phyloP scores from a whole-genome alignment of 2,888 invertebrate genomes.

The Dyspetes luteomarginatus region DNA sequence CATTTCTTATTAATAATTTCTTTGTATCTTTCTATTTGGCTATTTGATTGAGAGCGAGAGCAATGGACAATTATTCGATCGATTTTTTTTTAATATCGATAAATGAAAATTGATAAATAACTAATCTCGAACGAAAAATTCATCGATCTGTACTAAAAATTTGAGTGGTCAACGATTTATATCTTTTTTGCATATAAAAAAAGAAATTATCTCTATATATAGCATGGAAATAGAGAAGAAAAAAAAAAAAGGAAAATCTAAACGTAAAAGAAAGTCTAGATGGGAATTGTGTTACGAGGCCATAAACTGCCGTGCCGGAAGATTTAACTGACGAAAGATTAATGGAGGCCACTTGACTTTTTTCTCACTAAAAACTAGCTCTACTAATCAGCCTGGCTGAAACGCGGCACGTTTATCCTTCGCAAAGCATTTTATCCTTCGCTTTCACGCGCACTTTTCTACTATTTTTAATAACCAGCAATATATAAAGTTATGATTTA shows the following conservation, averaged over 20 bases:
- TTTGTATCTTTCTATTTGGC: background rate
- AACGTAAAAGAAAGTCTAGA: constrained; percentile 30
- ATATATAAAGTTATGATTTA: too few species aligned
- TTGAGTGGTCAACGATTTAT: background rate
- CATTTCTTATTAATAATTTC: background rate
- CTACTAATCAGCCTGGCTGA: constrained; percentile 39
- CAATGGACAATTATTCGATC: too few species aligned
- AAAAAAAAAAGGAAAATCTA: constrained; percentile 4
- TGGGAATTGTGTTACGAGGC: constrained; percentile 59
- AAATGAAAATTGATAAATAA: background rate
- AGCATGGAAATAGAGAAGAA: background rate
- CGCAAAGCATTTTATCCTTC: constrained; percentile 63
- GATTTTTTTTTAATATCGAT: too few species aligned
- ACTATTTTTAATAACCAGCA: background rate
- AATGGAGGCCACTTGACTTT: constrained; percentile 60
- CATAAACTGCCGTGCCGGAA: constrained; percentile 49
- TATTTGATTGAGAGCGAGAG: background rate
- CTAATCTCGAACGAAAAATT: background rate
- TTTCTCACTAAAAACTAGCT: constrained; percentile 61
- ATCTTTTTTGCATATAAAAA: too few species aligned
- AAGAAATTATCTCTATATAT: background rate
- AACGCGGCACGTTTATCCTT: constrained; percentile 50
- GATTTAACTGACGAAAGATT: constrained; percentile 50
- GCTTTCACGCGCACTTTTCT: constrained; percentile 52
- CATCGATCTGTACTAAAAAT: background rate